Percentiles rank a stretch among this genome's conserved stretches.
Evolutionary conservation across 2,113 vertebrate genomes (phyloP).

Genomic region (Hemiprocne comata): DNA sequence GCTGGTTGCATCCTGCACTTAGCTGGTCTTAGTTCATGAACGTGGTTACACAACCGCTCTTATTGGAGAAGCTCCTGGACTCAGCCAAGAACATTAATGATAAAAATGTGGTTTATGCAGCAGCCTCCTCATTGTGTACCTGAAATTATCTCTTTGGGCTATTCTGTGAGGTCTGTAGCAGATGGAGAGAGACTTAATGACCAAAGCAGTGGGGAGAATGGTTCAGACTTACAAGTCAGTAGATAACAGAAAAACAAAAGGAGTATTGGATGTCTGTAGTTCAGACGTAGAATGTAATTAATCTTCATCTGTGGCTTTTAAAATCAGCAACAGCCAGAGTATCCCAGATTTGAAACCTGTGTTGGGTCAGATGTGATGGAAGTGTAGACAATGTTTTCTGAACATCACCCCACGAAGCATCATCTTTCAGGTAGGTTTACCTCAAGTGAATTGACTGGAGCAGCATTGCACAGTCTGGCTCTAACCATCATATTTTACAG

Average conservation of each 20-base stretch:
- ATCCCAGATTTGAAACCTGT: background rate
- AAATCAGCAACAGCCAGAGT: conserved; percentile 15
- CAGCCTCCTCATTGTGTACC: background rate
- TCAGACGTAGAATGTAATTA: background rate
- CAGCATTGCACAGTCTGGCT: background rate
- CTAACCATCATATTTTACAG: background rate
- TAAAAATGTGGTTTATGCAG: background rate
- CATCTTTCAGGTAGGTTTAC: background rate
- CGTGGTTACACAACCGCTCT: accelerated
- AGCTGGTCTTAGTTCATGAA: background rate
- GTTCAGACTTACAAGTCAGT: background rate
- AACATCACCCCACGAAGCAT: background rate
- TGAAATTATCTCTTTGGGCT: background rate
- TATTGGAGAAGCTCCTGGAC: background rate
- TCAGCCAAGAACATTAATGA: background rate
- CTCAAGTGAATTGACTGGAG: background rate
- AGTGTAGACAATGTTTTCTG: background rate
- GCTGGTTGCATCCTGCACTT: background rate
- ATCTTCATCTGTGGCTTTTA: conserved; percentile 43
- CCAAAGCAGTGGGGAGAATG: background rate
- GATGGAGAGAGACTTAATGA: background rate
- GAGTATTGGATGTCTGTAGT: background rate
- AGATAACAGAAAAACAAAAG: background rate
- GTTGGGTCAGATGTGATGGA: background rate
- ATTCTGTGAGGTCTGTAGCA: background rate